phyloP scores from a whole-genome alignment of 1,140 invertebrate species.

The Drosophila equinoxialis region DNA sequence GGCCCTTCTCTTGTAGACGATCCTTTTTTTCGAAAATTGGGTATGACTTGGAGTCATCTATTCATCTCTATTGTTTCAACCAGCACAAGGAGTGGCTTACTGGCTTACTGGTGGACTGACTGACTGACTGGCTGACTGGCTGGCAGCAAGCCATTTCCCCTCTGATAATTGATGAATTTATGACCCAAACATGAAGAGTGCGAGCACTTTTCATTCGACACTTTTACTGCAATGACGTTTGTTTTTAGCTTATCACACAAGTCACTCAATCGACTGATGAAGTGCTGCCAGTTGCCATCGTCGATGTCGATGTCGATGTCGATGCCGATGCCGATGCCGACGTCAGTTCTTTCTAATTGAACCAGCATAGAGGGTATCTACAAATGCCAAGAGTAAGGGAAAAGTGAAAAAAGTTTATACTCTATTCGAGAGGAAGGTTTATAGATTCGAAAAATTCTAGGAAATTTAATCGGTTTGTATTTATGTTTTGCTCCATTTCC shows the following conservation, averaged over 20 bases:
- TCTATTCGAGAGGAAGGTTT: constrained; percentile 24
- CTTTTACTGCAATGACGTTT: constrained; percentile 37
- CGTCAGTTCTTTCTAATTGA: constrained; percentile 41
- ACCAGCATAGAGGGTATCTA: constrained; percentile 17
- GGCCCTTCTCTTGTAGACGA: constrained; percentile 25
- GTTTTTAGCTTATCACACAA: constrained; percentile 41
- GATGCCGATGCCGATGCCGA: neutral
- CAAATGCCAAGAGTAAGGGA: neutral
- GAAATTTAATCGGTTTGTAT: constrained; percentile 22
- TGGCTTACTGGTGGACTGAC: too few species aligned
- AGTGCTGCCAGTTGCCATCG: constrained; percentile 31
- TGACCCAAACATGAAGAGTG: constrained; percentile 42
- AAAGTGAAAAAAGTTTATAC: neutral
- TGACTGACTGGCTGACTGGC: neutral
- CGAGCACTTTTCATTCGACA: constrained; percentile 34
- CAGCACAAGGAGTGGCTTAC: neutral
- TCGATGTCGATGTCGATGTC: too few species aligned
- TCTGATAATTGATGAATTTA: constrained; percentile 62
- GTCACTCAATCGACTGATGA: constrained; percentile 29
- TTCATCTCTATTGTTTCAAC: constrained; percentile 44
- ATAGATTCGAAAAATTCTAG: constrained; percentile 42
- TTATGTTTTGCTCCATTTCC: constrained; percentile 35
- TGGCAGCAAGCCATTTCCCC: constrained; percentile 18
- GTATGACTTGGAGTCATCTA: constrained; percentile 23
- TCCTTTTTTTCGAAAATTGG: constrained; percentile 49